These are phyloP conservation scores for Rattus rattus DNA, from an alignment of 2,113 vertebrate species.

Conservation along the genomic window DNA sequence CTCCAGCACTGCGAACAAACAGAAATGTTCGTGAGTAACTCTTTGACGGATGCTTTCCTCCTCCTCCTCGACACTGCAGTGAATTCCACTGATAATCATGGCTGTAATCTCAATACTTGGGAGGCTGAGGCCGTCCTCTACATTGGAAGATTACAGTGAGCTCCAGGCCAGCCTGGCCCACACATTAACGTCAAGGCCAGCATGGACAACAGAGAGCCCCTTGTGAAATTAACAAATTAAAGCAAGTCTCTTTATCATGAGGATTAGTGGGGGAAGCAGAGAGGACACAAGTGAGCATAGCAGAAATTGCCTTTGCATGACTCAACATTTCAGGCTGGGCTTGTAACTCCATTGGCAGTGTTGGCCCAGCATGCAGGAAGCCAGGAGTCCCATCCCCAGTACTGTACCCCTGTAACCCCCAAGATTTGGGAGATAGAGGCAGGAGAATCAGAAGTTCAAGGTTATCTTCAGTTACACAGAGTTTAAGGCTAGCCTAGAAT, in stretches of 20 bases:
- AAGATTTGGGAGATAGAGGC: neutral
- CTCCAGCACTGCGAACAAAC: neutral
- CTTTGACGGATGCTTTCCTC: neutral
- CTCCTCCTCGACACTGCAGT: neutral
- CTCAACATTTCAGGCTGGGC: neutral
- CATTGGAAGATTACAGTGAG: neutral
- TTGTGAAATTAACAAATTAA: neutral
- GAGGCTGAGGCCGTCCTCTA: no score
- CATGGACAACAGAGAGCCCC: neutral
- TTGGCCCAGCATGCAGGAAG: neutral
- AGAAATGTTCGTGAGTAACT: neutral
- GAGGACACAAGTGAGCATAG: neutral
- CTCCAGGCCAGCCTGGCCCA: neutral
- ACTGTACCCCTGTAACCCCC: neutral
- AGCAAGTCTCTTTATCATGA: neutral
- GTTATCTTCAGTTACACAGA: neutral
- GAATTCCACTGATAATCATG: neutral
- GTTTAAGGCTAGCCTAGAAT: neutral
- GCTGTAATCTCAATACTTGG: neutral
- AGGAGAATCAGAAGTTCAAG: neutral
- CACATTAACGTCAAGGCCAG: neutral
- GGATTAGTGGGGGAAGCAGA: neutral
- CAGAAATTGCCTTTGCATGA: neutral
- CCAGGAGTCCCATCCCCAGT: neutral
- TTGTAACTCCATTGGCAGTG: neutral